phyloP scores from a whole-genome alignment of 2,113 vertebrate genomes.

The Paramisgurnus dabryanus region DNA sequence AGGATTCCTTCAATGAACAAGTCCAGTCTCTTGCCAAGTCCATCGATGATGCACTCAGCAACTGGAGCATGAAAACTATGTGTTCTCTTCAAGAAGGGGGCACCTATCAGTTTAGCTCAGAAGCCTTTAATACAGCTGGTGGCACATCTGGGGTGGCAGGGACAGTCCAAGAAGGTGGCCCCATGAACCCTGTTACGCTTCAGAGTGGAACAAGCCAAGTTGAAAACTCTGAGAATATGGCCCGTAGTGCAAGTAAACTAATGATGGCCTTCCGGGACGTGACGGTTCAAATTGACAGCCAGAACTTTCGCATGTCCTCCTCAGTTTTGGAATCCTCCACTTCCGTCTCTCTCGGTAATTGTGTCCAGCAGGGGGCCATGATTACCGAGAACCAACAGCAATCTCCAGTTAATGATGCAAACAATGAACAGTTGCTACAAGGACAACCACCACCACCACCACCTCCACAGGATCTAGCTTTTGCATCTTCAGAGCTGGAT shows the following conservation, averaged over 20 bases:
- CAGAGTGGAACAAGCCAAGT: slow-evolving; percentile 53
- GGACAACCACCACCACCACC: slow-evolving; percentile 60
- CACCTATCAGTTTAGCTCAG: slow-evolving; percentile 85
- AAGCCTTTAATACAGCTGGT: slow-evolving; percentile 77
- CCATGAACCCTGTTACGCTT: slow-evolving; percentile 49
- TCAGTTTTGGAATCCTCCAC: slow-evolving; percentile 82
- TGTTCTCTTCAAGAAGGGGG: slow-evolving; percentile 91
- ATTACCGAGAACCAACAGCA: slow-evolving; percentile 48
- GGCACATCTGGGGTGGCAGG: slow-evolving; percentile 60
- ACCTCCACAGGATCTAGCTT: slow-evolving; percentile 64
- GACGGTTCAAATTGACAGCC: slow-evolving; percentile 93
- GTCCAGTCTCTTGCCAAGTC: slow-evolving; percentile 97
- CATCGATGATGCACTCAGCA: slow-evolving; percentile 96
- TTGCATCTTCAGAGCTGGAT: slow-evolving; percentile 62
- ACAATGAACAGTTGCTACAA: slow-evolving; percentile 38
- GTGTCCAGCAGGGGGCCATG: slow-evolving; percentile 70
- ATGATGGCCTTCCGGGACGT: slow-evolving; percentile 99
- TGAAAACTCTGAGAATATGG: slow-evolving; percentile 73
- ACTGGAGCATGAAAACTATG: slow-evolving; percentile 97
- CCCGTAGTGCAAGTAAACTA: slow-evolving; percentile 87
- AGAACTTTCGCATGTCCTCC: slow-evolving; percentile 93
- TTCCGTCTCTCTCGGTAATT: slow-evolving; percentile 89
- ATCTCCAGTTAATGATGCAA: slow-evolving; percentile 53
- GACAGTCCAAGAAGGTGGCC: slow-evolving; percentile 51
- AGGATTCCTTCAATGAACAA: slow-evolving; percentile 97